Evolutionary conservation across 2,797 vertebrate species (phyloP), one percentile per base, ranked within the genome.

Genomic region (Cercopithecus diana): DNA sequence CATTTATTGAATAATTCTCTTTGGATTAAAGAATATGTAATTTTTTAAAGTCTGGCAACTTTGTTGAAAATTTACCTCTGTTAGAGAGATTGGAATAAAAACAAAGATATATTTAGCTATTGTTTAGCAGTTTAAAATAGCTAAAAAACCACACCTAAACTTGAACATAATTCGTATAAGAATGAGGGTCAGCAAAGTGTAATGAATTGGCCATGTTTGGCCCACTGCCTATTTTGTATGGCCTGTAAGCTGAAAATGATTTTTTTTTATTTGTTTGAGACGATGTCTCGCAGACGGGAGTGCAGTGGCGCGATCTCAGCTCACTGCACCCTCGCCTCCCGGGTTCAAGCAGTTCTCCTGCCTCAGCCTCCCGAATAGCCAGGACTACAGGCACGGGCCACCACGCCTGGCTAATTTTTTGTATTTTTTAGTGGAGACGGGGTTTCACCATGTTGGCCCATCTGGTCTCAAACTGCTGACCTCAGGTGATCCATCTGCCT

Each of bases 41-140:
- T 88, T 86, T 93, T 84, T 75, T 17, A 48, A 92, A 80, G 11
- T 81, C 61, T 88, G 45, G 28, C 36, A 92, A 17, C 61, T 28
- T 41, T 70, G 24, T 93, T 95, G 70, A 95, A 91, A 95, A 70
- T 12, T 83, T 92, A 50, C 7, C n/a, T 96, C 33, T 94, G 1
- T 92, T 85, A 81, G 73, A 75, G 30, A 36, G 52, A 48, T 96
- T 79, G 36, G 26, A 93, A 58, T 95, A 80, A 97, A 93, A 90
- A 82, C 79, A 52, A 75, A 15, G 41, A 85, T 50, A 45, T 30
- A 73, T 75, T 64, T 92, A 95, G 14, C 36, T 93, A 24, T 41
- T 96, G 8, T 93, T 96, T 52, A 90, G 75, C 36, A 57, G 43
- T 90, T 88, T 83, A 90, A 88, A 80, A 61, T 45, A 80, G 73